Evolutionary conservation across 2,797 vertebrate genomes (phyloP), one percentile per base, ranked within the genome.

Genomic region (Clarias fuscus): DNA sequence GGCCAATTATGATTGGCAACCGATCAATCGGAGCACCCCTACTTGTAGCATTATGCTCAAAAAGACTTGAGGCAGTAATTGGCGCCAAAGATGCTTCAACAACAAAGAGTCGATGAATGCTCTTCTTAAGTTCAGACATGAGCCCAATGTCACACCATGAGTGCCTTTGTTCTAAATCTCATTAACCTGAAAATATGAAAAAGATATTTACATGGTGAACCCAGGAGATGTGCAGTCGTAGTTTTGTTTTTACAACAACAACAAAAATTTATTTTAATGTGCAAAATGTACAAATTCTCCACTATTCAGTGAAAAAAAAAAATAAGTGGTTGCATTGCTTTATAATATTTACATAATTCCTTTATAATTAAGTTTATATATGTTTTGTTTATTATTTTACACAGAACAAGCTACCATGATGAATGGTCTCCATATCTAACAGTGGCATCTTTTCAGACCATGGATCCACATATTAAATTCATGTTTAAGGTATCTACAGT

Each of bases 81-180:
- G n/a, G n/a, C n/a, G n/a, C n/a, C n/a, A n/a, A n/a, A n/a, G n/a
- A n/a, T n/a, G n/a, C n/a, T n/a, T n/a, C n/a, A n/a, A n/a, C n/a
- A n/a, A n/a, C n/a, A n/a, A n/a, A n/a, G n/a, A 65, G 20, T 82
- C 79, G 7, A 68, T 83, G 84, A 30, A 78, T n/a, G n/a, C n/a
- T n/a, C n/a, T n/a, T n/a, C n/a, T n/a, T n/a, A n/a, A n/a, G n/a
- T n/a, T n/a, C n/a, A n/a, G n/a, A n/a, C n/a, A n/a, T n/a, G n/a
- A n/a, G 4, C 6, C n/a, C 1, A 37, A 84, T 67, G 20, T 11
- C 30, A 27, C 22, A n/a, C 7, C 20, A 61, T 81, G 1, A 43
- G 78, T 81, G 61, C 59, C 7, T 37, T 62, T 40, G 7, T 40
- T 37, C 40, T 15, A 78, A 62, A 43, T 43, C 18, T 40, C 56